Evolutionary conservation across 1,140 invertebrate species (phyloP), one percentile per base, ranked within the genome.

Genomic region (Zaprionus nigranus): DNA sequence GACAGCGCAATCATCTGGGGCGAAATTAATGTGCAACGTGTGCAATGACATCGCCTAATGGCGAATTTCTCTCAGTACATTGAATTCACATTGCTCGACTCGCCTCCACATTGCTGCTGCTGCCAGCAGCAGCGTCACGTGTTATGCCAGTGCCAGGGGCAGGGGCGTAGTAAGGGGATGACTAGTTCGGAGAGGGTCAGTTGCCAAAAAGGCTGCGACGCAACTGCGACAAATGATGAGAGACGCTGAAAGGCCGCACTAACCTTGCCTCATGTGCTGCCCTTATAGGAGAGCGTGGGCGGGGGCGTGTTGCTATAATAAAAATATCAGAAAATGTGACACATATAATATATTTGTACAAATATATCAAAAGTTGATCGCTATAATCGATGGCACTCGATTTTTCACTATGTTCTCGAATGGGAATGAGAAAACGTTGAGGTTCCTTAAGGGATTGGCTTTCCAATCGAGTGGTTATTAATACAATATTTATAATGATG

Each of bases 21-120:
- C 36, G 12, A 59, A 75, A 71, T 70, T 71, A 71, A 79, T 79
- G 77, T 76, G 77, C 73, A 75, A 36, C 51, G 73, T 79, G 73
- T 62, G 74, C 77, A 76, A 53, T 67, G 72, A 68, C 56, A 54
- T 51, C 57, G 36, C 40, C 53, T 62, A 70, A 79, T 78, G 71
- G 38, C 65, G 40, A 54, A 78, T 75, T 76, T 71, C 36, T 26
- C 51, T 66, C 77, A 74, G 70, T 49, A 57, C 74, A 77, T 72
- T 79, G 59, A 72, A 34, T 71, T 24, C 22, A 20, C 49, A 57
- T 30, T 56, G 26, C 46, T 46, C 38, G 15, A 26, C 53, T 51
- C 22, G 46, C 46, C 24, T 34, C 17, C 40, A 46, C 40, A 46
- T 13, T 38, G 36, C 13, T 30, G 36, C 13, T 30, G 28, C 6